Percentiles rank a stretch among this genome's conserved stretches.
These are phyloP conservation scores for Chauna torquata DNA, from an alignment of 2,113 vertebrate genomes.

Conservation along the genomic window DNA sequence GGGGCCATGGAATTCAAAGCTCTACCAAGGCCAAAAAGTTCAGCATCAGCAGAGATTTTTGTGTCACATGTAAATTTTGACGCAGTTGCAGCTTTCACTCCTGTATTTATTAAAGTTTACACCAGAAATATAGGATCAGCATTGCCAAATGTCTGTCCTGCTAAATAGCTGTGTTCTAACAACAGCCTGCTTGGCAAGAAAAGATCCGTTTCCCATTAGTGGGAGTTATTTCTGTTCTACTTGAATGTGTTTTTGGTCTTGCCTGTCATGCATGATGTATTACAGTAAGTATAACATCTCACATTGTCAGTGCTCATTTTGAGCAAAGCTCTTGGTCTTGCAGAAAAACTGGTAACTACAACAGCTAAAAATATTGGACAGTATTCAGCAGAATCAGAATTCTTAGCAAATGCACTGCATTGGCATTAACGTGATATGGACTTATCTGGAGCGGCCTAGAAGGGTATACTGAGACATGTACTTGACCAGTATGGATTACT, in stretches of 20 bases:
- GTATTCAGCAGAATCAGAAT: conserved; percentile 18
- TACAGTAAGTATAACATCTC: background rate
- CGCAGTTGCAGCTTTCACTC: background rate
- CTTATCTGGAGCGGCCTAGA: background rate
- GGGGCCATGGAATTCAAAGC: background rate
- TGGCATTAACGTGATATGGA: background rate
- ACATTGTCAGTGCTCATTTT: background rate
- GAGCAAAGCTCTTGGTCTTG: background rate
- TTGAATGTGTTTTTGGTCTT: background rate
- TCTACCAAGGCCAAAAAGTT: background rate
- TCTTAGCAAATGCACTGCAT: background rate
- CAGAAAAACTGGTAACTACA: background rate
- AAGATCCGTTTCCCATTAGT: background rate
- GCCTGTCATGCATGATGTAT: background rate
- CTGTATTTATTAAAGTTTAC: background rate
- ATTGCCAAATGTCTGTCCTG: background rate
- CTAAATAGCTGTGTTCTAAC: background rate
- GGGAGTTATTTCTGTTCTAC: conserved; percentile 12
- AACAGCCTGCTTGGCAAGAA: background rate
- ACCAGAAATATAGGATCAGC: background rate
- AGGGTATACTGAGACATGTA: background rate
- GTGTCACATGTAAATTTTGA: background rate
- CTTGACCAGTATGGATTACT: background rate
- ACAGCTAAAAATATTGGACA: conserved; percentile 7
- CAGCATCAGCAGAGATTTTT: background rate